Evolutionary conservation across 2,797 vertebrate species (phyloP).

Genomic region (Cichlasoma orientale): DNA sequence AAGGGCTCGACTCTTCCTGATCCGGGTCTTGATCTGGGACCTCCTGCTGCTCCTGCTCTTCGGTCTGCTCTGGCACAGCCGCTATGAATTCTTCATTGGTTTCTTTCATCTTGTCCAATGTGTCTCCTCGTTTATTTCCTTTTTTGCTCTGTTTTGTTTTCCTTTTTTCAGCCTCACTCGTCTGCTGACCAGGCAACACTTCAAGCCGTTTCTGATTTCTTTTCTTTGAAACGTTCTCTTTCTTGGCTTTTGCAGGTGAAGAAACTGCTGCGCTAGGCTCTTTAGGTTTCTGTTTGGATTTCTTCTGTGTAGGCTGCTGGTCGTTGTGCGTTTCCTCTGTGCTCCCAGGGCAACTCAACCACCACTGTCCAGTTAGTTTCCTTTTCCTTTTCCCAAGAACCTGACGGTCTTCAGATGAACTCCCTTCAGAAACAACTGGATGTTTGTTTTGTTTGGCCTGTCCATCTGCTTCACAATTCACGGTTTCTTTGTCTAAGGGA

Average conservation of each 20-base stretch:
- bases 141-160: constrained; percentile 28
- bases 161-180: constrained; percentile 6
- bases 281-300: constrained; percentile 23
- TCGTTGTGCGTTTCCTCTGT: constrained; percentile 12
- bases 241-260: constrained; percentile 26
- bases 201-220: not conserved
- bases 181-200: not conserved
- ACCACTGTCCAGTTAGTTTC: constrained; percentile 54
- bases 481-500: constrained; percentile 13
- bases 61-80: not conserved
- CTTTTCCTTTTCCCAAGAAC: constrained; percentile 59
- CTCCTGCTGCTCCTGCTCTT: constrained; percentile 9
- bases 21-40: constrained; percentile 6
- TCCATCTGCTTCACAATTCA: not conserved
- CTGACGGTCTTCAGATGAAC: constrained; percentile 23
- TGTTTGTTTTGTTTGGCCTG: constrained; percentile 7
- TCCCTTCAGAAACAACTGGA: not conserved
- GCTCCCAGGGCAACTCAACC: constrained; percentile 38
- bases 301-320: constrained; percentile 13
- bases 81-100: not conserved
- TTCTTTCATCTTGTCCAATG: not conserved
- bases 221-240: constrained; percentile 14
- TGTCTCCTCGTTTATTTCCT: not conserved
- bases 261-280: not conserved
- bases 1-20: constrained; percentile 32